Base-by-base conservation (phyloP, 2,113 vertebrate species). In the Rhinoptilus africanus region DNA sequence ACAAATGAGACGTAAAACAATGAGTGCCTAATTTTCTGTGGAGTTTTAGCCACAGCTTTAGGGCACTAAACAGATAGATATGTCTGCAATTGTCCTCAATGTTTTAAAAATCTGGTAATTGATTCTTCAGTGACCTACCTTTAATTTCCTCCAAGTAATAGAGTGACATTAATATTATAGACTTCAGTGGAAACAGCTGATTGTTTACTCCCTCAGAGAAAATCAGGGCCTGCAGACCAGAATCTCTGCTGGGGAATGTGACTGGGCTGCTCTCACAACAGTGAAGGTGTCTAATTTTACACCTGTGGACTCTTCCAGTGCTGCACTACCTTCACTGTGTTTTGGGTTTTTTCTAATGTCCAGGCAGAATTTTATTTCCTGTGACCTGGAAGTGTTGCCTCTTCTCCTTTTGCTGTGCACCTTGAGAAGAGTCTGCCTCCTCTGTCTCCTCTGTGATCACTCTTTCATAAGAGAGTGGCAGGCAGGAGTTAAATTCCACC, bases 111-210 rank as follows among this genome's bases (percentile, higher is more conserved):
- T 68, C 54, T 74, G 26, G 5, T 88, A 30, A 51, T 75, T 86
- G 51, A 81, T 56, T 92, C n/a, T 83, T 80, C 35, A 24, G 47
- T 51, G 82, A 81, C 47, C 24, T 84, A 63, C 27, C 43, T 88
- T 96, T 95, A 81, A 88, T 92, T 92, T 86, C 45, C 68, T 95
- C 45, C 21, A 14, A 81, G 43, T 94, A 91, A 64, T 87, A 79
- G 85, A 67, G 22, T 91, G 51, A 67, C 34, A 4, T 66, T 35
- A 64, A 18, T 73, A 53, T 66, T 85, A 80, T 10, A 76, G 87
- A 72, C 10, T 73, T 88, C 60, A 91, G 47, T 71, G 43, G 63
- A 88, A 93, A 71, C 23, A 54, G 39, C 32, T 92, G 50, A 83
- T 93, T 93, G 7, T 80, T 88, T 73, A 50, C 32, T 66, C 16